Evolutionary conservation across 1,140 invertebrate species (phyloP).

Genomic region (Cheumatopsyche charites): DNA sequence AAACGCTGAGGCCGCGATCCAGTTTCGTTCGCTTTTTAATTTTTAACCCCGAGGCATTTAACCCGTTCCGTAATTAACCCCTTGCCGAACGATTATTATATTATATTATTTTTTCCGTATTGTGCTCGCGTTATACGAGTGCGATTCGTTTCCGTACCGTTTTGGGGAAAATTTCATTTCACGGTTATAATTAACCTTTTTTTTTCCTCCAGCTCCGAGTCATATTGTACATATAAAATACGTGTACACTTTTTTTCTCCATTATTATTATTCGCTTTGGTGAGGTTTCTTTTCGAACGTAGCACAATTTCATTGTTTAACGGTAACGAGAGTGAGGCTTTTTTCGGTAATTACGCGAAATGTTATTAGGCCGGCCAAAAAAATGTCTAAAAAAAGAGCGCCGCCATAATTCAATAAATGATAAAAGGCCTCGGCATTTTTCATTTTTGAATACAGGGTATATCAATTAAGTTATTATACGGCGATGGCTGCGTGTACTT

Average conservation of each 20-base stretch:
- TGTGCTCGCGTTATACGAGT: not conserved
- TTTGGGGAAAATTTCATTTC: conserved; percentile 23
- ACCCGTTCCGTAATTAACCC: conserved; percentile 38
- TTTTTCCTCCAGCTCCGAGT: not conserved
- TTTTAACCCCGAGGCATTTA: conserved; percentile 34
- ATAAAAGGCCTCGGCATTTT: not conserved
- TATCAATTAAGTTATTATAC: too few relatives aligned
- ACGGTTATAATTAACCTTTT: conserved; percentile 38
- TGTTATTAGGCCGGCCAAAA: conserved; percentile 9
- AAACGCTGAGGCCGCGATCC: conserved; percentile 9
- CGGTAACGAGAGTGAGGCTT: conserved; percentile 24
- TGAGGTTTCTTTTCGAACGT: not conserved
- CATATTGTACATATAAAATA: too few relatives aligned
- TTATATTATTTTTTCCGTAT: conserved; percentile 10
- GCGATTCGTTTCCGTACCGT: conserved; percentile 4
- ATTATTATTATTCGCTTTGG: conserved; percentile 1
- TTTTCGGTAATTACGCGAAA: conserved; percentile 16
- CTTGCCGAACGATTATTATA: not conserved
- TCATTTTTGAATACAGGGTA: too few relatives aligned
- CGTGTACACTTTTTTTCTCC: too few relatives aligned
- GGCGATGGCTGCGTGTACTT: too few relatives aligned
- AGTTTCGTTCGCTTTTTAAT: conserved; percentile 24
- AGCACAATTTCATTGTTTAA: conserved; percentile 13
- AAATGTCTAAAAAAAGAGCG: not conserved
- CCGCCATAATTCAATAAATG: conserved; percentile 12